Percentiles rank a stretch among this genome's conserved stretches.
phyloP scores from a whole-genome alignment of 2,797 vertebrate genomes.

The Tolypeutes matacus region DNA sequence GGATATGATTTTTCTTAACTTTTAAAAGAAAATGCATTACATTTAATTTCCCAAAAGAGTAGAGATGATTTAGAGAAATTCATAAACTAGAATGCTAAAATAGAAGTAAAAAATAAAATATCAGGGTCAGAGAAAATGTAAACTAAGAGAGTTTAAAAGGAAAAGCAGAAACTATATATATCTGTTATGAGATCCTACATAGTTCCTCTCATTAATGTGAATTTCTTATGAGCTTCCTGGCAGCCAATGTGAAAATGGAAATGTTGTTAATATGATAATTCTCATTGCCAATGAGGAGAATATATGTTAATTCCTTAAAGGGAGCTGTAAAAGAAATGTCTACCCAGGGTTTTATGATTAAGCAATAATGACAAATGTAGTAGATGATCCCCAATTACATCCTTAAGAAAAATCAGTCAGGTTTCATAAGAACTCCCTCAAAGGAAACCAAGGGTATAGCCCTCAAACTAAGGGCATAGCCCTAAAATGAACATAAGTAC shows the following conservation, averaged over 20 bases:
- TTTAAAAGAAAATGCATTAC: not conserved
- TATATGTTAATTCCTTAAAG: not conserved
- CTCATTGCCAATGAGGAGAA: not conserved
- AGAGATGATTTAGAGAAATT: constrained; percentile 47
- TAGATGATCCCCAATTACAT: accelerated
- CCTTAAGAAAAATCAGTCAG: not conserved
- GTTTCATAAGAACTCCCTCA: not conserved
- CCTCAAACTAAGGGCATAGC: not conserved
- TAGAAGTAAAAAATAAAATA: not conserved
- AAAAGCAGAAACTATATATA: not conserved
- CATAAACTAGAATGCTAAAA: constrained; percentile 8
- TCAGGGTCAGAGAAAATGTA: not conserved
- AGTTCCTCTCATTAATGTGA: not conserved
- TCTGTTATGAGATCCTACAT: not conserved
- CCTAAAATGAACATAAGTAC: not conserved
- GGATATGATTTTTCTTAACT: not conserved
- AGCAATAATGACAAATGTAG: not conserved
- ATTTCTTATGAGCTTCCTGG: not conserved
- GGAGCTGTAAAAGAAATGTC: not conserved
- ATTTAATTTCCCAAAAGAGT: not conserved
- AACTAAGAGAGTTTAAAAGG: not conserved
- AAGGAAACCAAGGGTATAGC: not conserved
- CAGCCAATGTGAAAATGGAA: not conserved
- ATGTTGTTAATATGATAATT: not conserved
- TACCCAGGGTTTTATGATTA: not conserved